A percentile compares a stretch with the other conserved stretches of the same genome.
Conservation (phyloP, 2,888 invertebrate species). For the Pterobdella sp. region DNA sequence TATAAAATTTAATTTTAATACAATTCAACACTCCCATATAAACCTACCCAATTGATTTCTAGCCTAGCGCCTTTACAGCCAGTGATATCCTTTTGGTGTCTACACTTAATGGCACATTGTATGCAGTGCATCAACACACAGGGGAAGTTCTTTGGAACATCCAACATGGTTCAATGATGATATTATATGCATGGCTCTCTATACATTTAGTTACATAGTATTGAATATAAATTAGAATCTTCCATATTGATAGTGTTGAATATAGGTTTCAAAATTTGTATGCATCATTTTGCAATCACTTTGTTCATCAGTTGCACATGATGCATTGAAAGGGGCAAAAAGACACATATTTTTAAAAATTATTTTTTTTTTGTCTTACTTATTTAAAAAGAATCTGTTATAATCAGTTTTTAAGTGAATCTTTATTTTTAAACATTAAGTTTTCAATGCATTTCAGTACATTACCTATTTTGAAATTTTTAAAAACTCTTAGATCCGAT, state of each 20-base stretch:
- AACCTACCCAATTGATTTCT: background rate
- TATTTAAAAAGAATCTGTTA: too few species aligned
- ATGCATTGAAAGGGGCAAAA: too few species aligned
- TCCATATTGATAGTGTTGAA: background rate
- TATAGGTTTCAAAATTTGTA: too few species aligned
- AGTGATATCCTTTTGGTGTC: slow-evolving; percentile 62
- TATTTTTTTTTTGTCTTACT: too few species aligned
- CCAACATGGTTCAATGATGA: slow-evolving; percentile 64
- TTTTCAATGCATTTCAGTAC: too few species aligned
- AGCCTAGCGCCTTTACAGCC: slow-evolving; percentile 6
- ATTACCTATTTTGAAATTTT: too few species aligned
- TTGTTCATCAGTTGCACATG: too few species aligned
- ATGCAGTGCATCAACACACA: slow-evolving; percentile 76
- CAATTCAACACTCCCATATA: background rate
- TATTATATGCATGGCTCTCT: background rate
- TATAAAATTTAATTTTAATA: background rate
- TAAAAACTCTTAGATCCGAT: too few species aligned
- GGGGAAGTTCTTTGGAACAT: slow-evolving; percentile 83
- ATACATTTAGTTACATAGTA: background rate
- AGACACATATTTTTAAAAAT: too few species aligned
- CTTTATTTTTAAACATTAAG: too few species aligned
- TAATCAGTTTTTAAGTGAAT: too few species aligned
- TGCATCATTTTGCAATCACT: too few species aligned
- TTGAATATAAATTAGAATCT: background rate
- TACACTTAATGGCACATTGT: slow-evolving; percentile 82